Percentiles rank a stretch among this genome's conserved stretches.
Evolutionary conservation across 2,113 vertebrate species (phyloP).

Genomic region (Capreolus pygargus): DNA sequence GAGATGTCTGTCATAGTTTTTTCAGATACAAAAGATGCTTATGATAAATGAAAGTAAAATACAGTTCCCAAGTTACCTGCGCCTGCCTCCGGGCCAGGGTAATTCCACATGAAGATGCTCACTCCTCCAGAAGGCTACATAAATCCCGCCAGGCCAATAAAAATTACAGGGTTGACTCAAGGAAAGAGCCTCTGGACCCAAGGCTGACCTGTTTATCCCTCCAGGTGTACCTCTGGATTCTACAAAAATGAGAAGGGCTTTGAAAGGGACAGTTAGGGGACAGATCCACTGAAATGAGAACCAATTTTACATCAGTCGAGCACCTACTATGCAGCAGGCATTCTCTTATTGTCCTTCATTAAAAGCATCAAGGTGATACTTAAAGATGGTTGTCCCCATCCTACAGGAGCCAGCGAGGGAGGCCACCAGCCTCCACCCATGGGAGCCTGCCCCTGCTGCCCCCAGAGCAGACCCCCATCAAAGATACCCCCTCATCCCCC

Average conservation of each 20-base stretch:
- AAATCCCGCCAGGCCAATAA: accelerated
- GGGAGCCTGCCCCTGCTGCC: not conserved
- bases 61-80: not conserved
- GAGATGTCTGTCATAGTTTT: not conserved
- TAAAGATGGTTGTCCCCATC: not conserved
- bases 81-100: not conserved
- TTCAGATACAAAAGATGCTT: not conserved
- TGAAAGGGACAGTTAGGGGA: not conserved
- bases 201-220: accelerated
- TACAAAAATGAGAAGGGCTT: not conserved
- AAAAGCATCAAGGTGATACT: not conserved
- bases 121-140: accelerated
- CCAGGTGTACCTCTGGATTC: not conserved
- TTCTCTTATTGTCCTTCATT: not conserved
- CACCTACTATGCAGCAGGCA: accelerated
- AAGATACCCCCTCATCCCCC: too few species aligned
- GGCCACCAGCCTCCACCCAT: not conserved
- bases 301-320: accelerated
- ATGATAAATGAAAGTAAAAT: not conserved
- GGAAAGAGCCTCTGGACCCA: not conserved
- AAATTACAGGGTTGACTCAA: accelerated
- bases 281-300: not conserved
- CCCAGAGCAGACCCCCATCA: not conserved
- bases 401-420: not conserved
- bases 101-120: accelerated